A percentile compares a stretch with the other conserved stretches of the same genome.
Evolutionary conservation across 2,113 vertebrate species (phyloP).

Genomic region (Corydoras maculifer): DNA sequence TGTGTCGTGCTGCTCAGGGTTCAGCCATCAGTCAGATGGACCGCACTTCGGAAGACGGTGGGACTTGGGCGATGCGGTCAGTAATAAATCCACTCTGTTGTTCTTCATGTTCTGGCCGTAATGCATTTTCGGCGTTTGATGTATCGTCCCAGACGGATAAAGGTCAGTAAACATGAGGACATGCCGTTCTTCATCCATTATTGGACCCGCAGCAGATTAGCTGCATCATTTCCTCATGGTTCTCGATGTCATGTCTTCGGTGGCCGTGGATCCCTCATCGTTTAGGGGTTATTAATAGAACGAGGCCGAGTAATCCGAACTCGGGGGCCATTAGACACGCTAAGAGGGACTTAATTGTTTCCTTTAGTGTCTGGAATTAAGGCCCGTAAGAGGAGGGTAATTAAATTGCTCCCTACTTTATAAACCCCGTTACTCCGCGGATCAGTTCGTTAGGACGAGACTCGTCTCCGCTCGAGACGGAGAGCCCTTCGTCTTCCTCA

Average conservation of each 20-base stretch:
- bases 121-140: too few relatives aligned
- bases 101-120: too few relatives aligned
- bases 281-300: conserved; percentile 70
- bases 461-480: conserved; percentile 35
- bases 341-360: conserved; percentile 69
- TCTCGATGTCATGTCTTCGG: conserved; percentile 52
- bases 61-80: too few relatives aligned
- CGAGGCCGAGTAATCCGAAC: conserved; percentile 60
- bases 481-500: conserved; percentile 20
- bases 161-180: too few relatives aligned
- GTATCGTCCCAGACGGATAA: too few relatives aligned
- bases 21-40: too few relatives aligned
- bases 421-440: conserved; percentile 50
- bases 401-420: conserved; percentile 67
- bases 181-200: too few relatives aligned
- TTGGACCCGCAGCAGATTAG: neutral
- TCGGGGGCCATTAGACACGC: conserved; percentile 62
- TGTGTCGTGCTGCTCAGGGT: too few relatives aligned
- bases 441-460: conserved; percentile 60
- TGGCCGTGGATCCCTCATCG: conserved; percentile 55
- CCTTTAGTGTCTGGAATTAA: conserved; percentile 49
- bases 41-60: too few relatives aligned
- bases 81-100: too few relatives aligned
- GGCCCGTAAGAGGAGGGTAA: conserved; percentile 56
- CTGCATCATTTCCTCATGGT: conserved; percentile 41